A percentile compares a stretch with the other conserved stretches of the same genome.
Conservation (phyloP, 2,797 vertebrate genomes). For the Brachymystax lenok region DNA sequence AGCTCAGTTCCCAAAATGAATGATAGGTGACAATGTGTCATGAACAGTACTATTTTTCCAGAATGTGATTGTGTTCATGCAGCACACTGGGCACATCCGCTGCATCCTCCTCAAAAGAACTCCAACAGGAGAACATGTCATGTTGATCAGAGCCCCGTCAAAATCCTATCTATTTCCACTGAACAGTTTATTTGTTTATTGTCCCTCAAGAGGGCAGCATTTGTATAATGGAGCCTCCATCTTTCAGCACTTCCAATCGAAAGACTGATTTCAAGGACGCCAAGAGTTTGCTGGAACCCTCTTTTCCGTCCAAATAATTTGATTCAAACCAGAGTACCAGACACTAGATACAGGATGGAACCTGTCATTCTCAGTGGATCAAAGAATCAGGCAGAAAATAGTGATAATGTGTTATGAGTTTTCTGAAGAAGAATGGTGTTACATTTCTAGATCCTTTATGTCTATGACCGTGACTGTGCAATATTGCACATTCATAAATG, state of each 20-base stretch:
- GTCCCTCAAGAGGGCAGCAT: slow-evolving; percentile 80
- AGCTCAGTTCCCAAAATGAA: slow-evolving; percentile 38
- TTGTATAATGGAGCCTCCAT: slow-evolving; percentile 65
- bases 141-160: slow-evolving; percentile 21
- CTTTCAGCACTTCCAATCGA: slow-evolving; percentile 56
- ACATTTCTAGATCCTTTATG: neutral
- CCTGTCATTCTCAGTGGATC: neutral
- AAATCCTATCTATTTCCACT: slow-evolving; percentile 5
- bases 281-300: slow-evolving; percentile 29
- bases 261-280: slow-evolving; percentile 36
- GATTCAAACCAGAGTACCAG: slow-evolving; percentile 47
- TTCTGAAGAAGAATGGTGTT: neutral
- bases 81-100: neutral
- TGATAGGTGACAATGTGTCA: slow-evolving; percentile 5
- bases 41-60: slow-evolving; percentile 8
- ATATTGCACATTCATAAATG: neutral
- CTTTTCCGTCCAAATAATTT: slow-evolving; percentile 21
- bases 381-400: neutral
- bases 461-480: neutral
- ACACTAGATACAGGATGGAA: neutral
- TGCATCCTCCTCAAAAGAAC: neutral
- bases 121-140: neutral
- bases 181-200: slow-evolving; percentile 38
- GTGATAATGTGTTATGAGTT: neutral
- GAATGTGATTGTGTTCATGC: neutral